phyloP scores from a whole-genome alignment of 2,113 vertebrate genomes.

The Corythaixoides concolor region DNA sequence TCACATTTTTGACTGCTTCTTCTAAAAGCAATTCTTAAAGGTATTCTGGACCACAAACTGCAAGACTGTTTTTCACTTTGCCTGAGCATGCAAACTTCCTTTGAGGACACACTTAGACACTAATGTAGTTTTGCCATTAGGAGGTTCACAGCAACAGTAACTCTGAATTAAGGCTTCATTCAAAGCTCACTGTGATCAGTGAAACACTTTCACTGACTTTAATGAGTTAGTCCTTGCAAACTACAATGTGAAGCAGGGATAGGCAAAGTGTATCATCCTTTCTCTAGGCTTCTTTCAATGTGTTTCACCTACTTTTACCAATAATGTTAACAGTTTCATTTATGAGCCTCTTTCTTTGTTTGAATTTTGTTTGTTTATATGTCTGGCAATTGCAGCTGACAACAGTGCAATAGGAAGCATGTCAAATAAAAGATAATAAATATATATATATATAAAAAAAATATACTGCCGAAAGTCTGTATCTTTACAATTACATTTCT shows the following conservation, averaged over 20 bases:
- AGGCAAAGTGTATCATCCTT: background rate
- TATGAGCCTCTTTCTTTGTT: background rate
- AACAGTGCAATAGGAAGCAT: background rate
- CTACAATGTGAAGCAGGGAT: background rate
- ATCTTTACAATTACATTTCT: background rate
- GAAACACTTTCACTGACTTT: background rate
- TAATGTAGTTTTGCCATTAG: background rate
- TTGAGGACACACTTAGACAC: background rate
- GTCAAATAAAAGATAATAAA: background rate
- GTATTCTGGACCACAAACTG: background rate
- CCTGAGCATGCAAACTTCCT: background rate
- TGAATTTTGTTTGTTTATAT: background rate
- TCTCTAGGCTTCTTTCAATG: background rate
- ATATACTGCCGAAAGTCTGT: background rate
- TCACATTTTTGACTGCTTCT: background rate
- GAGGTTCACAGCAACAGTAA: background rate
- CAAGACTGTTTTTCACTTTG: background rate
- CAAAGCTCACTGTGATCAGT: background rate
- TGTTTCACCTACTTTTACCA: background rate
- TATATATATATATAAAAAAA: too few relatives aligned
- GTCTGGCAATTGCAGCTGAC: background rate
- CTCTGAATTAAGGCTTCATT: background rate
- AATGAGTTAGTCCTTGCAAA: background rate
- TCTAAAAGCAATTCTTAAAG: background rate
- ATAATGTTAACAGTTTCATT: background rate